phyloP scores from a whole-genome alignment of 2,888 invertebrate genomes.

The Zygothrica quintamaculata region DNA sequence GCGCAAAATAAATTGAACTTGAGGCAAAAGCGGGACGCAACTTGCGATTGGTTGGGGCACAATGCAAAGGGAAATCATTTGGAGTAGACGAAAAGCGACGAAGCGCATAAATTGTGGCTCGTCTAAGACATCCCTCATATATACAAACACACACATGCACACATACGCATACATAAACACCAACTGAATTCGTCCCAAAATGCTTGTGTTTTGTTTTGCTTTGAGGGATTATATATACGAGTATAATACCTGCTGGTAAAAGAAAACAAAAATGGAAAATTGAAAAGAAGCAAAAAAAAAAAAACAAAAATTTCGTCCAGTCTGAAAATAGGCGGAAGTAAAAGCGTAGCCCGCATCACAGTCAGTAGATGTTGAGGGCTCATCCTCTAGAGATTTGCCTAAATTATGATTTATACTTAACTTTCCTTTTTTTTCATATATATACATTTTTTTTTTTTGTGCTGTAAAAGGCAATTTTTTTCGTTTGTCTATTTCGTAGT shows the following conservation, averaged over 20 bases:
- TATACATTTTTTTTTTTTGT: not conserved
- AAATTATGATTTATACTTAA: slow-evolving; percentile 76
- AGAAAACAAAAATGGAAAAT: too few species aligned
- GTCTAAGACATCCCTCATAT: slow-evolving; percentile 36
- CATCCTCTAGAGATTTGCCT: slow-evolving; percentile 77
- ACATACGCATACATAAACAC: slow-evolving; percentile 21
- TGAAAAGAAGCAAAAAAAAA: too few species aligned
- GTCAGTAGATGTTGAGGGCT: slow-evolving; percentile 64
- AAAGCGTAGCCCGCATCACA: slow-evolving; percentile 36
- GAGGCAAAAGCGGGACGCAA: slow-evolving; percentile 15
- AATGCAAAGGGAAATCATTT: slow-evolving; percentile 63
- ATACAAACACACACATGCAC: slow-evolving; percentile 26
- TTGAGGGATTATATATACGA: slow-evolving; percentile 63
- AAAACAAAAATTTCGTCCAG: too few species aligned
- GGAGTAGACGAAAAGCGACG: slow-evolving; percentile 74
- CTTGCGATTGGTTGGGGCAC: too few species aligned
- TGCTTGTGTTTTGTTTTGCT: slow-evolving; percentile 66
- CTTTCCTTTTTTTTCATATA: slow-evolving; percentile 27
- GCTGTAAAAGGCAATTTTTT: slow-evolving; percentile 37
- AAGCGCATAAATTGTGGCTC: slow-evolving; percentile 74
- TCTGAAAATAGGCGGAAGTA: slow-evolving; percentile 13
- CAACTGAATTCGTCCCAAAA: slow-evolving; percentile 34
- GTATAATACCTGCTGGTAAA: slow-evolving; percentile 53
- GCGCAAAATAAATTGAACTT: slow-evolving; percentile 70
- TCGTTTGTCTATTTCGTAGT: slow-evolving; percentile 34